Percentiles rank a stretch among this genome's conserved stretches.
Evolutionary conservation across 1,140 invertebrate species (phyloP).

Genomic region (Trichomalopsis sarcophagae): DNA sequence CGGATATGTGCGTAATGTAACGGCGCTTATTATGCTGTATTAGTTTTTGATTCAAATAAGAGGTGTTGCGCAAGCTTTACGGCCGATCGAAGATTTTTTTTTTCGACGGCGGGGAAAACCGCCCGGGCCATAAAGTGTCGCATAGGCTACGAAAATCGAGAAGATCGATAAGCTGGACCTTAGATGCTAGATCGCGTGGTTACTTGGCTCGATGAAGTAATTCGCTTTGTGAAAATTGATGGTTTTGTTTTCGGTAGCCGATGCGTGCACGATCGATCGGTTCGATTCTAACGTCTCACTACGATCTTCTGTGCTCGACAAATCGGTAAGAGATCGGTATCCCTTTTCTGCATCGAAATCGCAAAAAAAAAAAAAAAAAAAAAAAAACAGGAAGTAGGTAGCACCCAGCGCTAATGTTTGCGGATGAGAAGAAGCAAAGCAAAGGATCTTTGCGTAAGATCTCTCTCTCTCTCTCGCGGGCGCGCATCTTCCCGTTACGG

Average conservation of each 20-base stretch:
- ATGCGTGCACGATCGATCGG: background rate
- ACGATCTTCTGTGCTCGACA: no score
- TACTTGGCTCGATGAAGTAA: background rate
- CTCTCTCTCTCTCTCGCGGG: background rate
- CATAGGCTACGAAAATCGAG: background rate
- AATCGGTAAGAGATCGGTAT: no score
- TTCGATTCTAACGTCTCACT: background rate
- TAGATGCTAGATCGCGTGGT: background rate
- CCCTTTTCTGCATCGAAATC: no score
- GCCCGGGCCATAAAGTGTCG: background rate
- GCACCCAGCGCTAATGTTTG: background rate
- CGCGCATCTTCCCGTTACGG: slow-evolving; percentile 48
- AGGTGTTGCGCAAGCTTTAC: background rate
- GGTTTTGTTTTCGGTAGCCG: background rate
- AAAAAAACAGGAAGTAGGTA: background rate
- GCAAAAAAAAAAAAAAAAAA: no score
- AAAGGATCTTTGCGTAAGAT: slow-evolving; percentile 13
- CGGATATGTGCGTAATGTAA: background rate
- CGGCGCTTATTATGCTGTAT: slow-evolving; percentile 4
- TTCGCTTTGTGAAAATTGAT: background rate
- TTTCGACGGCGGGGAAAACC: background rate
- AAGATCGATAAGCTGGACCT: background rate
- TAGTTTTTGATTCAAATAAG: background rate
- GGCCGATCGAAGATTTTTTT: background rate
- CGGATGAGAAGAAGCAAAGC: background rate